These are phyloP conservation scores for Mesembrinibis cayennensis DNA, from an alignment of 2,113 vertebrate species.

Conservation along the genomic window DNA sequence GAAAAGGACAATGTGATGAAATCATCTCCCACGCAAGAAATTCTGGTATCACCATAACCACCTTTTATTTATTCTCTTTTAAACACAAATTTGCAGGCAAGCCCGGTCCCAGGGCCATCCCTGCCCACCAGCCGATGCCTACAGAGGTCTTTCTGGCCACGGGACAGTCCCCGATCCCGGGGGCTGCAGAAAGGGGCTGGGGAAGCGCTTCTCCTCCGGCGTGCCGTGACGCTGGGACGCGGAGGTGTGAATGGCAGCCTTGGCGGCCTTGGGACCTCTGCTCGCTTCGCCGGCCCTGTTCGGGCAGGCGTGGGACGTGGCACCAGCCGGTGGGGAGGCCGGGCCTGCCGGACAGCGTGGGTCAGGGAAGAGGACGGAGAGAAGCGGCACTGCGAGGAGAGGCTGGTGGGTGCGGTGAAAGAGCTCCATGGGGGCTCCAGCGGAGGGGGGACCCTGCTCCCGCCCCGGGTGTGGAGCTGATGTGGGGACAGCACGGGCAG, in stretches of 20 bases:
- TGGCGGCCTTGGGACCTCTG: neutral
- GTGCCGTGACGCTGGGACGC: fast-evolving
- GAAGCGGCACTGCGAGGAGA: neutral
- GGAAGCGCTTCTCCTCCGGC: neutral
- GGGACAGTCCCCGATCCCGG: neutral
- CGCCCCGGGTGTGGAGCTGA: too few relatives aligned
- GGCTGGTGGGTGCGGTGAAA: fast-evolving
- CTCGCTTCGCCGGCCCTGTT: neutral
- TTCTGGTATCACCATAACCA: neutral
- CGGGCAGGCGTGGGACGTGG: neutral
- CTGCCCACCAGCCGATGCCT: neutral
- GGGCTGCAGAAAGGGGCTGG: neutral
- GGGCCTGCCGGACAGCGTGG: fast-evolving
- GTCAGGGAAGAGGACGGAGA: neutral
- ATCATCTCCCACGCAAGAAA: neutral
- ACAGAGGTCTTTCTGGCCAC: neutral
- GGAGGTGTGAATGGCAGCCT: neutral
- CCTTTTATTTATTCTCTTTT: neutral
- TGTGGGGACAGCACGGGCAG: fast-evolving
- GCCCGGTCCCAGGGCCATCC: neutral
- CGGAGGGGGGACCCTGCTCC: fast-evolving
- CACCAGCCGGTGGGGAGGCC: neutral
- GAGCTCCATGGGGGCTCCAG: too few relatives aligned
- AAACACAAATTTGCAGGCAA: neutral
- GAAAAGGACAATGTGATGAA: neutral